A percentile compares a stretch with the other conserved stretches of the same genome.
Evolutionary conservation across 2,113 vertebrate species (phyloP).

Genomic region (Neogale vison): DNA sequence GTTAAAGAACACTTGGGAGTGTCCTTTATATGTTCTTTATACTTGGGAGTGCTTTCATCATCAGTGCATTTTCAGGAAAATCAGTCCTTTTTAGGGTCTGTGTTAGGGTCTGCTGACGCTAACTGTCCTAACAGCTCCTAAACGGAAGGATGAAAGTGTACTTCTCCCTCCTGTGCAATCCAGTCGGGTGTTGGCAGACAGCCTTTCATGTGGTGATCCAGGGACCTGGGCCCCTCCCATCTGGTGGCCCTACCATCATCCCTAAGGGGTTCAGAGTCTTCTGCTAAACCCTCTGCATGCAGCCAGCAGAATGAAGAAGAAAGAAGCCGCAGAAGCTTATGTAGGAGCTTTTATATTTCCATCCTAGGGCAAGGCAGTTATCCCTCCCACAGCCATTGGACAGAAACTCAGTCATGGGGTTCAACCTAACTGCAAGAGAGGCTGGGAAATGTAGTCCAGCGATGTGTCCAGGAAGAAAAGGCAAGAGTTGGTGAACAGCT

Average conservation of each 20-base stretch:
- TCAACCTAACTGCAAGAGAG: background rate
- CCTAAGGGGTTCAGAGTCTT: background rate
- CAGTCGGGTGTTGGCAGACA: background rate
- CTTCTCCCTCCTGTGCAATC: background rate
- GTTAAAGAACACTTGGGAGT: background rate
- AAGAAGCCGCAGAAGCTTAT: background rate
- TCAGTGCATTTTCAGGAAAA: conserved; percentile 23
- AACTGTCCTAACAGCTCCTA: background rate
- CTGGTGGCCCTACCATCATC: background rate
- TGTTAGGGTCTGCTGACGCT: background rate
- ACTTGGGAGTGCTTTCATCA: background rate
- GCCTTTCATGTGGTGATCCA: background rate
- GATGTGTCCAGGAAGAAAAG: background rate
- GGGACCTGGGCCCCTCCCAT: background rate
- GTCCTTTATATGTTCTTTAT: too few species aligned
- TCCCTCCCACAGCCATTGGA: background rate
- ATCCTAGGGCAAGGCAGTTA: background rate
- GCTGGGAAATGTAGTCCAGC: background rate
- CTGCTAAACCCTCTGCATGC: background rate
- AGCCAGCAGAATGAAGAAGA: background rate
- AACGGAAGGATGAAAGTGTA: background rate
- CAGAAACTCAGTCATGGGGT: background rate
- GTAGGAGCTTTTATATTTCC: background rate
- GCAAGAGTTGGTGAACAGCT: background rate
- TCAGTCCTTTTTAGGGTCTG: background rate